phyloP scores from a whole-genome alignment of 2,888 invertebrate genomes.

The Panorpa germanica region DNA sequence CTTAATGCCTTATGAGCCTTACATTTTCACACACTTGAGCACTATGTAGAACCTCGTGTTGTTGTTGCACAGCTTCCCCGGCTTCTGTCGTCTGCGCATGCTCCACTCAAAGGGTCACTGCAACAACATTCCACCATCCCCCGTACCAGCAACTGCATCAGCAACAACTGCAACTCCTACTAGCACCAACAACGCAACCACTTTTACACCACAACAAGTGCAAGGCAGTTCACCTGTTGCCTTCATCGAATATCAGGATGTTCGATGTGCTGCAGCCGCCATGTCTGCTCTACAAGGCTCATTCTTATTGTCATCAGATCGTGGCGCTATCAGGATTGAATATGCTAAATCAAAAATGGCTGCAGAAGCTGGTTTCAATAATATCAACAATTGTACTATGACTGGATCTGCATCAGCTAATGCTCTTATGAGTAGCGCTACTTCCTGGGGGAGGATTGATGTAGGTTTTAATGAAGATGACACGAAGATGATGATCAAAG shows the following conservation, averaged over 20 bases:
- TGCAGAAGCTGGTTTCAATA: slow-evolving; percentile 39
- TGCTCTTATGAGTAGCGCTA: no score
- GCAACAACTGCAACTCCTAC: slow-evolving; percentile 8
- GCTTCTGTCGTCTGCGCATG: slow-evolving; percentile 95
- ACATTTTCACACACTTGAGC: no score
- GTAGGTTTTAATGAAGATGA: no score
- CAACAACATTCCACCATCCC: slow-evolving; percentile 11
- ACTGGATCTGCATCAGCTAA: no score
- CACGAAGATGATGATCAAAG: no score
- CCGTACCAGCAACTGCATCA: slow-evolving; percentile 3
- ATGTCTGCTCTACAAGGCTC: slow-evolving; percentile 91
- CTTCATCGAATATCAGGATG: slow-evolving; percentile 94
- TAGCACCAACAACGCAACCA: slow-evolving; percentile 11
- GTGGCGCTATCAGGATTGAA: slow-evolving; percentile 96
- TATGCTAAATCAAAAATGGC: slow-evolving; percentile 99
- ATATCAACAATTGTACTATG: slow-evolving; percentile 30
- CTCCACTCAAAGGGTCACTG: slow-evolving; percentile 59
- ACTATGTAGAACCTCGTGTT: background rate
- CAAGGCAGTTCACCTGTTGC: slow-evolving; percentile 69
- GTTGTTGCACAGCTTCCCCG: slow-evolving; percentile 66
- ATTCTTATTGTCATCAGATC: slow-evolving; percentile 86
- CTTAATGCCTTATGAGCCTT: no score
- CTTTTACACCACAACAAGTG: slow-evolving; percentile 12
- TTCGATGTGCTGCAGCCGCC: slow-evolving; percentile 79
- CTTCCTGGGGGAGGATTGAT: no score